Percentiles rank a stretch among this genome's conserved stretches.
Conservation (phyloP, 1,140 invertebrate genomes). For the Orchestia grillus region DNA sequence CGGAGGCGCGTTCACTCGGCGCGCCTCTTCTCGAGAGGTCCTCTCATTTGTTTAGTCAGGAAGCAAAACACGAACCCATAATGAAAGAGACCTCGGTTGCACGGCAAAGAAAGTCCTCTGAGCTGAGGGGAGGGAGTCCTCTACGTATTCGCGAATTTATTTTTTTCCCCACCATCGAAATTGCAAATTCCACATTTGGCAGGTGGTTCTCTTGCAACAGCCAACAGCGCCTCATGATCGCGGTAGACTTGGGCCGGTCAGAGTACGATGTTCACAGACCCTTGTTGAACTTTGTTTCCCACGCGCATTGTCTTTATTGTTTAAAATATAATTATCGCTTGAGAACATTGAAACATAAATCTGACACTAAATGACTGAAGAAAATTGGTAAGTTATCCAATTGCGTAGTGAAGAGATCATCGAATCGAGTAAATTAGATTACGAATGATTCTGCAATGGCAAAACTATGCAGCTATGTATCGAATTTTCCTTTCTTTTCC, state of each 20-base stretch:
- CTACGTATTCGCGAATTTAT: conserved; percentile 43
- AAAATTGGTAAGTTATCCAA: background rate
- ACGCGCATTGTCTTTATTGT: background rate
- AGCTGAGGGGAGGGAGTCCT: too few species aligned
- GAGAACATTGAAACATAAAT: background rate
- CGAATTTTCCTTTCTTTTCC: background rate
- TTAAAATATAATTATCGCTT: background rate
- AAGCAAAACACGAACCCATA: background rate
- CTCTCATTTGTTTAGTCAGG: background rate
- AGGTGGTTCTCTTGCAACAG: conserved; percentile 46
- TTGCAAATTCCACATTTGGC: conserved; percentile 54
- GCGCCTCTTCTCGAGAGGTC: background rate
- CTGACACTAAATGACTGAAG: background rate
- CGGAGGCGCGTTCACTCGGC: conserved; percentile 3
- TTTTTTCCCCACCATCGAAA: conserved; percentile 23
- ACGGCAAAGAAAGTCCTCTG: background rate
- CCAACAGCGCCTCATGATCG: conserved; percentile 27
- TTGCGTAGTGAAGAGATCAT: background rate
- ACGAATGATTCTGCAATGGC: background rate
- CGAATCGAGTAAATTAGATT: background rate
- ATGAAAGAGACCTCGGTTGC: background rate
- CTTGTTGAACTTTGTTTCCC: background rate
- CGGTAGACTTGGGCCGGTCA: background rate
- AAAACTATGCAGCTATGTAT: background rate
- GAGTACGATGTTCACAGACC: background rate